Base-by-base conservation (phyloP, 2,797 vertebrate species). In the Scolopax rusticola region DNA sequence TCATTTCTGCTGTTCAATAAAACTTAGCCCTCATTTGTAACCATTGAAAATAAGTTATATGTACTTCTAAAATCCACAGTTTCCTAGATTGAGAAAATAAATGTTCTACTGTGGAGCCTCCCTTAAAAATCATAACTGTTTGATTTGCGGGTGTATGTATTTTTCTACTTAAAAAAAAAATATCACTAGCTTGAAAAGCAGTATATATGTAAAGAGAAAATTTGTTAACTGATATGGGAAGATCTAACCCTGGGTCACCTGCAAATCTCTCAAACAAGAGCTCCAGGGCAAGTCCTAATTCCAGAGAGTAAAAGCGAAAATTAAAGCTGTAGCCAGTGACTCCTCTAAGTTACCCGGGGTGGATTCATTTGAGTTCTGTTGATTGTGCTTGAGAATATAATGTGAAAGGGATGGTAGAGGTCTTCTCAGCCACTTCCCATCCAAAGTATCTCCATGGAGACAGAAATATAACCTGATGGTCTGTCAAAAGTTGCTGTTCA, bases 141-240 rank as follows among this genome's bases (percentile, higher is more conserved):
- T 89, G 71, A 95, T 95, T 95, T 95, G 89, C 95, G 95, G 96
- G 90, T 74, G 4, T 82, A 25, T 67, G 61, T 93, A 63, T 89
- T 95, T 95, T 97, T 89, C 89, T 94, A 48, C 96, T 95, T 74
- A 90, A 92, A 71, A 94, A 85, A 86, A 71, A 94, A 87, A 92
- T 48, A 74, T 53, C 65, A 76, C 94, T 90, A 95, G 95, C 96
- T 96, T 82, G 93, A 95, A 98, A 98, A 98, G 97, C 98, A 98
- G 97, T 96, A 98, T 98, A 98, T 98, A 98, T 98, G 97, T 98
- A 97, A 97, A 98, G 98, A 98, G 98, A 98, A 98, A 98, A 99
- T 98, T 98, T 98, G 98, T 98, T 98, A 98, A 97, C 97, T 98
- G 98, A 96, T 98, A 86, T 93, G 98, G 98, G 98, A 98, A 98